These are phyloP conservation scores for Vulpes lagopus DNA, from an alignment of 2,113 vertebrate species.

Conservation along the genomic window DNA sequence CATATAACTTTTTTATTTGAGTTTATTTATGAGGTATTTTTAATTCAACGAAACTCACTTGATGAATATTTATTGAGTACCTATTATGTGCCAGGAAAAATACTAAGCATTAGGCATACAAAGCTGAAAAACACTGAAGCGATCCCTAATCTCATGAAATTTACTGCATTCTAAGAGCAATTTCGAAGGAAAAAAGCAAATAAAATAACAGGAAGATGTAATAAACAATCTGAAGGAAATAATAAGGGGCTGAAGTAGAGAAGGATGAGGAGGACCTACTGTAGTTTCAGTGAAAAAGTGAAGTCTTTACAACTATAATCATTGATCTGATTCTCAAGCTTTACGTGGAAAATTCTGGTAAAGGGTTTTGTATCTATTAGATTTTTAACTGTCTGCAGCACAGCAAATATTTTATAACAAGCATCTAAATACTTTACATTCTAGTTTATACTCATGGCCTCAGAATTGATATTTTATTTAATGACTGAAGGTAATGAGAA, in stretches of 20 bases:
- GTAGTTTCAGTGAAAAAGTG: neutral
- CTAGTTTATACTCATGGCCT: neutral
- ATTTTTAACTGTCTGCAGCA: neutral
- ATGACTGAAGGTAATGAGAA: neutral
- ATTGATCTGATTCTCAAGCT: neutral
- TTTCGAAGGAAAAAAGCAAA: no score
- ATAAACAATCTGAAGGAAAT: neutral
- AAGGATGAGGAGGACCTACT: neutral
- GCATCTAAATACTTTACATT: neutral
- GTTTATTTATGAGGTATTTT: neutral
- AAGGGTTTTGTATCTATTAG: neutral
- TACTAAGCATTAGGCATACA: neutral
- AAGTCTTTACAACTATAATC: neutral
- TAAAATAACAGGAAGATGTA: neutral
- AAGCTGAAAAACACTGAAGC: neutral
- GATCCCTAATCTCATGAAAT: neutral
- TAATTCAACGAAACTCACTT: neutral
- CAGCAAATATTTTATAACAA: slow-evolving; percentile 20
- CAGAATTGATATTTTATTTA: slow-evolving; percentile 24
- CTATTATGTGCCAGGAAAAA: neutral
- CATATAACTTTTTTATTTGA: neutral
- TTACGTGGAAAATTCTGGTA: neutral
- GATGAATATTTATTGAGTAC: neutral
- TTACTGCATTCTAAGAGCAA: neutral
- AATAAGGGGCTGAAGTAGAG: neutral